Percentiles rank a stretch among this genome's conserved stretches.
These are phyloP conservation scores for Nysson spinosus DNA, from an alignment of 2,888 invertebrate genomes.

Conservation along the genomic window DNA sequence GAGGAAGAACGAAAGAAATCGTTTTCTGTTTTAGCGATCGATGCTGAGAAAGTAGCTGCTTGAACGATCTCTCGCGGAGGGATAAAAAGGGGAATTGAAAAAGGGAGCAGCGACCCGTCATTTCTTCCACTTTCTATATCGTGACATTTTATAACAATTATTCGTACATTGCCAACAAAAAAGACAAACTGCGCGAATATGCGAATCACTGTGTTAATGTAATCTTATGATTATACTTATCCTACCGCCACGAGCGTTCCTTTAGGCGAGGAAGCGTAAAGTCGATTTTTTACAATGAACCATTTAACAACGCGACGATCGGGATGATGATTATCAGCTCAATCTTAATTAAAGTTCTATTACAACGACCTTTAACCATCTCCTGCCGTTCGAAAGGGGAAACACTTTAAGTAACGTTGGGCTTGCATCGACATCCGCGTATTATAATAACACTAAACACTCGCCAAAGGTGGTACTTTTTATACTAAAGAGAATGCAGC, in stretches of 20 bases:
- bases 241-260: slow-evolving; percentile 60
- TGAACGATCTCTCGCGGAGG: slow-evolving; percentile 54
- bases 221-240: slow-evolving; percentile 69
- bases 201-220: slow-evolving; percentile 67
- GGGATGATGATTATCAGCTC: slow-evolving; percentile 38
- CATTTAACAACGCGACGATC: slow-evolving; percentile 33
- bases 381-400: too few species aligned
- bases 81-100: slow-evolving; percentile 43
- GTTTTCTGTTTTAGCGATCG: slow-evolving; percentile 69
- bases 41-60: slow-evolving; percentile 74
- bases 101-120: slow-evolving; percentile 63
- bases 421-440: slow-evolving; percentile 34
- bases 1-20: neutral
- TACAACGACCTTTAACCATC: too few species aligned
- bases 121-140: slow-evolving; percentile 73
- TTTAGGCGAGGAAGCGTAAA: slow-evolving; percentile 56
- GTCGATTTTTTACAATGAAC: slow-evolving; percentile 48
- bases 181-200: slow-evolving; percentile 48
- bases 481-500: slow-evolving; percentile 52
- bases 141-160: slow-evolving; percentile 71
- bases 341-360: slow-evolving; percentile 24
- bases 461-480: slow-evolving; percentile 60
- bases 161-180: slow-evolving; percentile 59
- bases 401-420: slow-evolving; percentile 39
- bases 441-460: slow-evolving; percentile 36